Evolutionary conservation across 2,797 vertebrate genomes (phyloP).

Genomic region (Syngnathus rostellatus): DNA sequence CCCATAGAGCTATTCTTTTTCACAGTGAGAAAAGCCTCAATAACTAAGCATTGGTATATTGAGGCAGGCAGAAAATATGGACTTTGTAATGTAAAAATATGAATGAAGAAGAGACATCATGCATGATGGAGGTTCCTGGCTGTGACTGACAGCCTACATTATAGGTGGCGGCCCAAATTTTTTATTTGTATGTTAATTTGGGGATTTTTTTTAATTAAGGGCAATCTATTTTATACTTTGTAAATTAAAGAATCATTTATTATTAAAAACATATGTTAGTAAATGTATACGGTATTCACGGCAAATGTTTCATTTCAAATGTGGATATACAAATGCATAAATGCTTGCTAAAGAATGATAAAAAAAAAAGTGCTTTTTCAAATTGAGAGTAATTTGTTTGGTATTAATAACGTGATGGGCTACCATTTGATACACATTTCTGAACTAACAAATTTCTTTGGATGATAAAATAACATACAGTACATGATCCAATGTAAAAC

Average conservation of each 20-base stretch:
- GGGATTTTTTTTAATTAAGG: background rate
- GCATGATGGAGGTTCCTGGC: background rate
- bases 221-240: background rate
- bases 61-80: background rate
- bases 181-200: background rate
- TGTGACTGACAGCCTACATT: background rate
- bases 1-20: background rate
- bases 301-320: background rate
- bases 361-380: no score
- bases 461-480: no score
- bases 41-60: background rate
- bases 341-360: no score
- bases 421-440: no score
- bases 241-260: no score
- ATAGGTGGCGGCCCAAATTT: background rate
- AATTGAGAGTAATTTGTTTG: no score
- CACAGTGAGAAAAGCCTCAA: background rate
- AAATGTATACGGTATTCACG: background rate
- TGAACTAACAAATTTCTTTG: no score
- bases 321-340: constrained; percentile 23
- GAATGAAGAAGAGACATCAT: background rate
- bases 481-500: no score
- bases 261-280: no score
- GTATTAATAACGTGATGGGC: no score
- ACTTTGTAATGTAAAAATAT: background rate